phyloP scores from a whole-genome alignment of 2,888 invertebrate species.

The Spodoptera exigua region DNA sequence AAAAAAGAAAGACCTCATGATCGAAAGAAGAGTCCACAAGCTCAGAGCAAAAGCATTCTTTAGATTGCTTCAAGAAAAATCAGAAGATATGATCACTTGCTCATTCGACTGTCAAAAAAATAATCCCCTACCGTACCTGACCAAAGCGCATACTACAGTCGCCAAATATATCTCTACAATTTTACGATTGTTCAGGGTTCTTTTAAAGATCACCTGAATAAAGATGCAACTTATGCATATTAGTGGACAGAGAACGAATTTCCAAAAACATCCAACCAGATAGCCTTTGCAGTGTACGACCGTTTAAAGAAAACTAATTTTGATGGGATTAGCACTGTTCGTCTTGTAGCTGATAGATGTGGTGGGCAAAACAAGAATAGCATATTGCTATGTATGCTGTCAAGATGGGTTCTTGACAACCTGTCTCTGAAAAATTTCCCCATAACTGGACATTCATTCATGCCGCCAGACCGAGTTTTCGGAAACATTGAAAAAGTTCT shows the following conservation, averaged over 20 bases:
- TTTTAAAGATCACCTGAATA: constrained; percentile 49
- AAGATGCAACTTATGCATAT: constrained; percentile 50
- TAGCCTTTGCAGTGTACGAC: constrained; percentile 56
- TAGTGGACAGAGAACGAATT: constrained; percentile 56
- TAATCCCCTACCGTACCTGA: constrained; percentile 45
- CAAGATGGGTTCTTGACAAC: constrained; percentile 50
- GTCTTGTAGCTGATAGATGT: constrained; percentile 52
- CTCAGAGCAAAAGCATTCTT: constrained; percentile 45
- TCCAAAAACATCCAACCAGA: constrained; percentile 52
- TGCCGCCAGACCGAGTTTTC: constrained; percentile 23
- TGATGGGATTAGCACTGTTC: constrained; percentile 19
- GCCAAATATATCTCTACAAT: constrained; percentile 49
- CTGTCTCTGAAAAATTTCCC: constrained; percentile 38
- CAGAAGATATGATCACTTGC: constrained; percentile 44
- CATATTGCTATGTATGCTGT: constrained; percentile 52
- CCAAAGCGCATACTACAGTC: constrained; percentile 42
- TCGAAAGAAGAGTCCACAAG: constrained; percentile 30
- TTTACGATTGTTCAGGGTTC: constrained; percentile 53
- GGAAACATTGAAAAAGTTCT: constrained; percentile 35
- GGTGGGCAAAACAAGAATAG: constrained; percentile 58
- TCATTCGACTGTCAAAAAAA: constrained; percentile 58
- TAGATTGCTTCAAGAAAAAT: constrained; percentile 38
- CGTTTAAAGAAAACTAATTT: constrained; percentile 27
- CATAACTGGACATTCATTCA: constrained; percentile 36
- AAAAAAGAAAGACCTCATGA: constrained; percentile 19